Conservation (phyloP, 2,113 vertebrate species). For the Miniopterus natalensis region DNA sequence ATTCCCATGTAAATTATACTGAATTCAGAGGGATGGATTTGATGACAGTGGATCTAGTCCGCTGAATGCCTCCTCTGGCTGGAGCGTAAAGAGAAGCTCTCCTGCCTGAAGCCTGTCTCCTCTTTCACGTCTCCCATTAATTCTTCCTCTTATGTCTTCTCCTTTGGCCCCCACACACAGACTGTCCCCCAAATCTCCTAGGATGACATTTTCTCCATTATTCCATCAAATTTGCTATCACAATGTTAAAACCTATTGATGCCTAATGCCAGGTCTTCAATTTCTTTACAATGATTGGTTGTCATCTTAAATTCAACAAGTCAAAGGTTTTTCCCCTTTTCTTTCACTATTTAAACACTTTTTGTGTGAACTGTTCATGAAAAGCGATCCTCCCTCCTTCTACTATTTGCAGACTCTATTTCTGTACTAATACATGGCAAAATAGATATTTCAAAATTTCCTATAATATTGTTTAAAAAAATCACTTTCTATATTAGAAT, state of each 20-base stretch:
- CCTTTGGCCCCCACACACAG: background rate
- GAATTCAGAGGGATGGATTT: conserved; percentile 50
- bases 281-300: background rate
- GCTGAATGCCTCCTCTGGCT: background rate
- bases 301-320: background rate
- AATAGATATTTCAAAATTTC: conserved; percentile 2
- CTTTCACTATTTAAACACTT: background rate
- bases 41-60: background rate
- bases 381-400: background rate
- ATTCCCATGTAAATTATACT: background rate
- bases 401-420: background rate
- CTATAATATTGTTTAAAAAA: background rate
- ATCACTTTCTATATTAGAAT: background rate
- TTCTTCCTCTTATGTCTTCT: background rate
- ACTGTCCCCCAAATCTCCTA: background rate
- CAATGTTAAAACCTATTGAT: background rate
- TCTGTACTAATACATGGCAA: background rate
- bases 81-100: background rate
- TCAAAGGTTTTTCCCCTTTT: background rate
- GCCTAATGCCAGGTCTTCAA: background rate
- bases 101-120: background rate
- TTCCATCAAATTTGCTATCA: background rate
- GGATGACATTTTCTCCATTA: background rate
- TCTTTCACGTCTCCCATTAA: background rate
- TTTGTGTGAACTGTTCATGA: background rate